Conservation (phyloP, 2,113 vertebrate species). For the Dendrocopos noguchii region DNA sequence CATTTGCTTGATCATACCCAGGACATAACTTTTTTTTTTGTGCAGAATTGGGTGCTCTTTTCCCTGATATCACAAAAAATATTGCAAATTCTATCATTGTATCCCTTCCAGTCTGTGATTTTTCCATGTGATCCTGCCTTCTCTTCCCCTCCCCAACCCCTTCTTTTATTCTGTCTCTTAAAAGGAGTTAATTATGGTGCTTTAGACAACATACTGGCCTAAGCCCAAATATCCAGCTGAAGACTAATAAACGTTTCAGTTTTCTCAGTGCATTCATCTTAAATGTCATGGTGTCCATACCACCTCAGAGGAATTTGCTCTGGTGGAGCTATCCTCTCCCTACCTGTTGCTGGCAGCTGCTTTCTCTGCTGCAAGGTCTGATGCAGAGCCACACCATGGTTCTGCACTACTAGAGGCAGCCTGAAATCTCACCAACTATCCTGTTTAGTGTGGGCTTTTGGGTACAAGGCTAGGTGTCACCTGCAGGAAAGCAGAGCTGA, state of each 20-base stretch:
- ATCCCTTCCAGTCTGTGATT: not conserved
- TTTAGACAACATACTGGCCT: not conserved
- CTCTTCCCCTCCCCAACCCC: accelerated
- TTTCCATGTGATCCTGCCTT: not conserved
- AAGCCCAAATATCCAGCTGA: not conserved
- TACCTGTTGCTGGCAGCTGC: not conserved
- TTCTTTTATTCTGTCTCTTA: not conserved
- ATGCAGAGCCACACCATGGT: not conserved
- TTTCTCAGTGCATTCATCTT: not conserved
- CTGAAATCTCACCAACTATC: not conserved
- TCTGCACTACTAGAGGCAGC: not conserved
- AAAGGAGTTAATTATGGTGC: not conserved
- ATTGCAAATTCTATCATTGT: not conserved
- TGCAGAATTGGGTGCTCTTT: not conserved
- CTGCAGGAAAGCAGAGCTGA: not conserved
- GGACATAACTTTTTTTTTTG: not conserved
- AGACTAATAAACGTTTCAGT: not conserved
- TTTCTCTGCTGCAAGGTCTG: not conserved
- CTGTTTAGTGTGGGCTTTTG: not conserved
- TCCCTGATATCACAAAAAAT: not conserved
- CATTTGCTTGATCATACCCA: not conserved
- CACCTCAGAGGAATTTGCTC: not conserved
- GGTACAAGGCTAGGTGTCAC: not conserved
- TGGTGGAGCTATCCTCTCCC: not conserved
- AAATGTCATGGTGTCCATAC: not conserved